Conservation (phyloP, 1,140 invertebrate species). For the Lucilia sericata region DNA sequence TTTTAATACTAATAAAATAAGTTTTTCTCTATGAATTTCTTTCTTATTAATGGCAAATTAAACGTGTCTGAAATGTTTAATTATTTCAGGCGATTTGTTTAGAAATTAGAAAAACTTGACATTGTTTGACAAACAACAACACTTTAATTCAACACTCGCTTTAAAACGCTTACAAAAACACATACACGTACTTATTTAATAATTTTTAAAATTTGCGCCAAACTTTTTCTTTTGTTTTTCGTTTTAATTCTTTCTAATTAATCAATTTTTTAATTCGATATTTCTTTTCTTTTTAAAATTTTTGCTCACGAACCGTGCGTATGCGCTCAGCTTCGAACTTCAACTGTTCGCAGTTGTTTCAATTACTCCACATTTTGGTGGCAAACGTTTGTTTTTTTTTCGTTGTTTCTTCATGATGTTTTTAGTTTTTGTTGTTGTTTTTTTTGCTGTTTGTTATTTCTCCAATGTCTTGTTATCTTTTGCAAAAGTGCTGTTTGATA, state of each 20-base stretch:
- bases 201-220: conserved; percentile 5
- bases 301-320: background rate
- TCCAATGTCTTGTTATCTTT: conserved; percentile 14
- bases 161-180: too few species aligned
- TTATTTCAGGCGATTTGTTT: background rate
- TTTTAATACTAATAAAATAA: background rate
- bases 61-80: background rate
- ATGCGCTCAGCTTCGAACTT: conserved; percentile 22
- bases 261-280: too few species aligned
- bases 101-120: background rate
- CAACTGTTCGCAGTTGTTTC: conserved; percentile 23
- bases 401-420: background rate
- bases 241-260: background rate
- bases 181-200: background rate
- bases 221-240: background rate
- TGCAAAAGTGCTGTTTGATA: background rate
- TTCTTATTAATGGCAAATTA: conserved; percentile 24
- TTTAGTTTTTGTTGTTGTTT: background rate
- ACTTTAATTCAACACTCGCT: too few species aligned
- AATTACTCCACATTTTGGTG: conserved; percentile 23
- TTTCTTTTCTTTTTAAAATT: background rate
- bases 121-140: background rate
- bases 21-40: background rate
- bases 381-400: background rate
- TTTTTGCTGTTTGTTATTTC: background rate